A percentile compares a stretch with the other conserved stretches of the same genome.
phyloP scores from a whole-genome alignment of 2,113 vertebrate genomes.

The Ramphastos sulfuratus region DNA sequence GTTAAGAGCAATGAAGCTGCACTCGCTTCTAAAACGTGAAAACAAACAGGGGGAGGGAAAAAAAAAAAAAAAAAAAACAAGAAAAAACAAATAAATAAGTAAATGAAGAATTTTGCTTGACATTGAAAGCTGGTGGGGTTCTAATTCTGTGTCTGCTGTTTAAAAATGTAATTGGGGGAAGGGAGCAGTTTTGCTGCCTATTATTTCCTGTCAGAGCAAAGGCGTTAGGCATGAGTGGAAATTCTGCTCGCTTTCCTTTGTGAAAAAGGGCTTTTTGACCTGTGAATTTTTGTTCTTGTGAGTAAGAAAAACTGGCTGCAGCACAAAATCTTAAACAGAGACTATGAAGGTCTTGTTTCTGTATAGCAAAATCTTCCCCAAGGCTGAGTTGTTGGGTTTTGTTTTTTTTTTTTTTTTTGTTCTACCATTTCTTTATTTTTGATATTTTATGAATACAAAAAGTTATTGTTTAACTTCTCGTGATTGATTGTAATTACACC shows the following conservation, averaged over 20 bases:
- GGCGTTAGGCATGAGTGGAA: neutral
- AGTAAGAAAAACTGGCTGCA: slow-evolving; percentile 12
- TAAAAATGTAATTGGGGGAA: neutral
- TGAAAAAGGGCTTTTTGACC: slow-evolving; percentile 17
- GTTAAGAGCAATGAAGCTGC: slow-evolving; percentile 66
- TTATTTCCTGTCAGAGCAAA: slow-evolving; percentile 5
- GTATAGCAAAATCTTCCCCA: slow-evolving; percentile 36
- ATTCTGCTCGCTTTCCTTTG: neutral
- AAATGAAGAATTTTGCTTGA: slow-evolving; percentile 39
- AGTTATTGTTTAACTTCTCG: slow-evolving; percentile 61
- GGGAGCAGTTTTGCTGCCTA: neutral
- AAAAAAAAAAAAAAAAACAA: neutral
- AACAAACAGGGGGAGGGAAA: neutral
- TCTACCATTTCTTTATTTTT: slow-evolving; percentile 38
- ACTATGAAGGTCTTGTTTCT: slow-evolving; percentile 34
- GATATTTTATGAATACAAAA: slow-evolving; percentile 60
- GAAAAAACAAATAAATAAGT: neutral
- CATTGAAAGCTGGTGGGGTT: slow-evolving; percentile 30
- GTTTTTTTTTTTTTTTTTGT: neutral
- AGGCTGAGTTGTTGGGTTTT: neutral
- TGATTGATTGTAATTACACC: slow-evolving; percentile 65
- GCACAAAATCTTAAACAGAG: neutral
- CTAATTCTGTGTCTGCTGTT: slow-evolving; percentile 25
- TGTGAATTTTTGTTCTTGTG: neutral
- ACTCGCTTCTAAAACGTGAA: slow-evolving; percentile 59